Evolutionary conservation across 2,113 vertebrate genomes (phyloP), one percentile per base, ranked within the genome.

Genomic region (Martes martes): DNA sequence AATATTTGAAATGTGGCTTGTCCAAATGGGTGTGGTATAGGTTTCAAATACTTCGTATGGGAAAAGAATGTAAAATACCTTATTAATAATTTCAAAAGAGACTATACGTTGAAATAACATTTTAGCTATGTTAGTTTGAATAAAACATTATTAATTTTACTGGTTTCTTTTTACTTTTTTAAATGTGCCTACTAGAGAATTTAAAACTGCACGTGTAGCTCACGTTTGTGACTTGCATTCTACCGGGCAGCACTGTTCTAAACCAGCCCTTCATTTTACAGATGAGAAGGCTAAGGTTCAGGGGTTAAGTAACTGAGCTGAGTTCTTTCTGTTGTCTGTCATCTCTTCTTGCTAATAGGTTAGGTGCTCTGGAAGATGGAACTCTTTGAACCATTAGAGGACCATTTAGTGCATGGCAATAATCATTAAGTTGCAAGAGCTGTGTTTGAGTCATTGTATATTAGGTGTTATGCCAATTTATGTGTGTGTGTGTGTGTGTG

Each of bases 251-350:
- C 36, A 2, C 1, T 67, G 71, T 55, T 61, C 42, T 85, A 69
- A 93, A 95, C 31, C 91, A 86, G 4, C 10, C 84, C 71, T 21
- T 94, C 69, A 11, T 93, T 96, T 83, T 71, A 50, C 33, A 79
- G 67, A 93, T 82, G 86, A 95, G 80, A 74, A 96, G 15, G 16
- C 57, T 81, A 26, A 82, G n/a, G 91, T 74, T 89, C 84, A 89
- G 87, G 96, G 94, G 94, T 91, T 85, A 96, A 89, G 71, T 91
- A 91, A 89, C 91, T 57, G 57, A 93, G 78, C 78, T 91, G 78
- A 89, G 45, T 92, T 92, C 45, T 96, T 95, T 82, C 31, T 91
- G 55, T 91, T 91, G 89, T 59, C 65, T 76, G 18, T 69, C 82
- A 55, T 52, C 23, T 79, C 81, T 78, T 55, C 31, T 89, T 82